Percentiles rank a stretch among this genome's conserved stretches.
phyloP scores from a whole-genome alignment of 2,113 vertebrate genomes.

The Rostratula benghalensis region DNA sequence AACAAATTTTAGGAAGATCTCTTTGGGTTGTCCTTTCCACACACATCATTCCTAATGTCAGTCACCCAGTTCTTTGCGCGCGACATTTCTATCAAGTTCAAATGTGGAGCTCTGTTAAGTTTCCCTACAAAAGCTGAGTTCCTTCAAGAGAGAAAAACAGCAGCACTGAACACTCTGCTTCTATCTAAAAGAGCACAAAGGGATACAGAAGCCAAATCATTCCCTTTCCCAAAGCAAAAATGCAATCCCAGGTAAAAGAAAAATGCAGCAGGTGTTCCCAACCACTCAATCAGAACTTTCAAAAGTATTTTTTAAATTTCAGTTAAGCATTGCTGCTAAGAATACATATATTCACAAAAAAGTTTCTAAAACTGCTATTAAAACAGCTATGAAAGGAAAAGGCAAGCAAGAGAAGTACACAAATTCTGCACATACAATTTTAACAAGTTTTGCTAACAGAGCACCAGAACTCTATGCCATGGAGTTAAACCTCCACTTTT shows the following conservation, averaged over 20 bases:
- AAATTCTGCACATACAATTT: not conserved
- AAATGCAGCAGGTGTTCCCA: not conserved
- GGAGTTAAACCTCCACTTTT: not conserved
- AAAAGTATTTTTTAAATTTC: not conserved
- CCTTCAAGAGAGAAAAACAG: not conserved
- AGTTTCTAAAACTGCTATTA: not conserved
- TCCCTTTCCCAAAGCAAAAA: not conserved
- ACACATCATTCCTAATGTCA: not conserved
- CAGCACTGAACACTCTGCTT: not conserved
- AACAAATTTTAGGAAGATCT: not conserved
- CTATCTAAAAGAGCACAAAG: not conserved
- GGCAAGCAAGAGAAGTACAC: not conserved
- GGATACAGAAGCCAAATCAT: not conserved
- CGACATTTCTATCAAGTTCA: not conserved
- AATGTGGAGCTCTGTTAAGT: fast-evolving
- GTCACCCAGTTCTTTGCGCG: not conserved
- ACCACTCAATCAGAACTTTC: not conserved
- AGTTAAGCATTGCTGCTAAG: not conserved
- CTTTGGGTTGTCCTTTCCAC: not conserved
- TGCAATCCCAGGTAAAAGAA: not conserved
- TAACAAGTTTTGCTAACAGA: not conserved
- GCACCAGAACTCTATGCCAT: not conserved
- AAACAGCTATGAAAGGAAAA: not conserved
- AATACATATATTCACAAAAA: not conserved
- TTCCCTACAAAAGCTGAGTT: not conserved